phyloP scores from a whole-genome alignment of 2,113 vertebrate genomes.

The Coregonus clupeaformis region DNA sequence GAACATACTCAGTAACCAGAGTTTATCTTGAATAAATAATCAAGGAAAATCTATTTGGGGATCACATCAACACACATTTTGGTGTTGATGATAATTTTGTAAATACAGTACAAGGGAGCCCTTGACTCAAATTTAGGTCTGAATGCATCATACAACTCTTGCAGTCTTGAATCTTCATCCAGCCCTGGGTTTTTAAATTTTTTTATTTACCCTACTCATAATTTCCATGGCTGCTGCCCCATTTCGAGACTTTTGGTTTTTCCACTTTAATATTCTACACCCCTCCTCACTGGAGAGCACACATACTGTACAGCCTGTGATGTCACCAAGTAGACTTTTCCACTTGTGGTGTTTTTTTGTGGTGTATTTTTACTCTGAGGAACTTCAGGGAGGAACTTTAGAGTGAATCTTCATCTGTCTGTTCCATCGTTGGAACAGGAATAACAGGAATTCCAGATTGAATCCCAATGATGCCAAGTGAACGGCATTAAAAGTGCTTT shows the following conservation, averaged over 20 bases:
- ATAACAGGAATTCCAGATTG: neutral
- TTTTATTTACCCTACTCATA: slow-evolving; percentile 35
- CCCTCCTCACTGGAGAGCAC: neutral
- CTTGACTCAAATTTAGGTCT: slow-evolving; percentile 21
- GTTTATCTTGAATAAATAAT: slow-evolving; percentile 49
- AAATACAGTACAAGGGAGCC: slow-evolving; percentile 51
- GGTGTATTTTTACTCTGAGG: neutral
- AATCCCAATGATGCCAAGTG: neutral
- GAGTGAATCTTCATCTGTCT: neutral
- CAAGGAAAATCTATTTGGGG: slow-evolving; percentile 15
- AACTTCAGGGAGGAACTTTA: neutral
- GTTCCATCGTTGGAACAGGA: neutral
- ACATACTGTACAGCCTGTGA: slow-evolving; percentile 49
- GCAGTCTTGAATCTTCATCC: slow-evolving; percentile 41
- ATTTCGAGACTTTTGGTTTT: slow-evolving; percentile 23
- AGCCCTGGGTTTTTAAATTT: slow-evolving; percentile 4
- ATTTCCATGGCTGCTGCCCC: slow-evolving; percentile 53
- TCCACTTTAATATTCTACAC: slow-evolving; percentile 29
- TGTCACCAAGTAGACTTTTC: slow-evolving; percentile 56
- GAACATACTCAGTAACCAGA: neutral
- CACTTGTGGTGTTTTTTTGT: slow-evolving; percentile 35
- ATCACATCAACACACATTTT: slow-evolving; percentile 30
- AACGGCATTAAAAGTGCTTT: neutral
- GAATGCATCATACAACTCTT: slow-evolving; percentile 39
- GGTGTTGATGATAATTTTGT: slow-evolving; percentile 18